phyloP scores from a whole-genome alignment of 1,140 invertebrate species.

The Periplaneta americana region DNA sequence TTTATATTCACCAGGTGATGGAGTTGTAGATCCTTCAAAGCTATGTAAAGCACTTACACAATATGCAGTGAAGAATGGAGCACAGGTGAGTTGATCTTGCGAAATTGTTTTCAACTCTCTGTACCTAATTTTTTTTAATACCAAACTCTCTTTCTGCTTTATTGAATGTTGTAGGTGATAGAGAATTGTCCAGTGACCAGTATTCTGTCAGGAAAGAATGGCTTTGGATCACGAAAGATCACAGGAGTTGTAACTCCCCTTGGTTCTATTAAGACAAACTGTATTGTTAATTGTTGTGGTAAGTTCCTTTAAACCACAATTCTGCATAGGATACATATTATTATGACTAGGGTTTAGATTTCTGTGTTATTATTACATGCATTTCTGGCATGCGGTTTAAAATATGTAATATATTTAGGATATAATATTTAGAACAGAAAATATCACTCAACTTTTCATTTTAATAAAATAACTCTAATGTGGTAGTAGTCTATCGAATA shows the following conservation, averaged over 20 bases:
- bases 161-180: slow-evolving; percentile 49
- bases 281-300: slow-evolving; percentile 66
- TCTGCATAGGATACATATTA: not conserved
- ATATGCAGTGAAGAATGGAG: slow-evolving; percentile 61
- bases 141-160: not conserved
- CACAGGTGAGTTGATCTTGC: slow-evolving; percentile 46
- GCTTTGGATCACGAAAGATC: slow-evolving; percentile 59
- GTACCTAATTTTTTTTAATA: not conserved
- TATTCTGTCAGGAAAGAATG: slow-evolving; percentile 54
- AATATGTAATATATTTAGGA: no score
- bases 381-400: not conserved
- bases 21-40: slow-evolving; percentile 74
- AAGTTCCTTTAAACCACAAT: slow-evolving; percentile 12
- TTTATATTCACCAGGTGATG: slow-evolving; percentile 75
- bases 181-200: slow-evolving; percentile 69
- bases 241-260: slow-evolving; percentile 66
- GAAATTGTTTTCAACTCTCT: not conserved
- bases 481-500: no score
- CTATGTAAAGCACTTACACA: slow-evolving; percentile 67
- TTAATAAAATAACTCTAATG: no score
- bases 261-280: slow-evolving; percentile 66
- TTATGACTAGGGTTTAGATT: not conserved
- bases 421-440: no score
- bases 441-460: no score
- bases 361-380: not conserved